Base-by-base conservation (phyloP, 2,888 invertebrate genomes). In the Ecdyonurus torrentis region DNA sequence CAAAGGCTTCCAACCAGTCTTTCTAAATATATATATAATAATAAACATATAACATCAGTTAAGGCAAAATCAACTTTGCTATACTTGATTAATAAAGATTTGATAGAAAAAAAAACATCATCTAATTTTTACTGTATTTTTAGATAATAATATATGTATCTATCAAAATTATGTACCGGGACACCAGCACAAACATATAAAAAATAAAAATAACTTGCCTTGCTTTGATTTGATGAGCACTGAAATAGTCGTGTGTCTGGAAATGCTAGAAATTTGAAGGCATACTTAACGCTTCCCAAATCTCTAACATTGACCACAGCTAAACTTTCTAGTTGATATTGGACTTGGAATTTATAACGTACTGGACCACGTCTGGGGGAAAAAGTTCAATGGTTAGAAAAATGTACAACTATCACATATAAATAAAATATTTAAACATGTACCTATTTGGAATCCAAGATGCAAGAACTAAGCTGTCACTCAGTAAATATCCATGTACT, bases 251-350 rank as follows among this genome's bases (percentile, higher is more conserved):
- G 84, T 0, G 93, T 89, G 68, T 94, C 93, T 23, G 96, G 95
- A 71, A 95, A 95, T 62, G 92, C 93, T 67, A 97, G 79, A 10
- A 97, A 83, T 76, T 97, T 97, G 71, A 97, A 94, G 2, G 93
- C 92, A 75, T 94, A 86, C 73, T 92, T 93, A 1, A 93, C 86
- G 66, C 86, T 89, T 61, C 91, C 92, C 66, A 91, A 80, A 77
- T 96, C 92, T 69, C 90, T 80, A 61, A 96, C 92, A 75, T 97
- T 97, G 0, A 97, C 94, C 24, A 96, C 89, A 23, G 95, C 96
- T 69, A 96, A 78, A 73, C 87, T 91, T 71, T 91, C 91, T 55
- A 93, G 79, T 69, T 91, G 89, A 73, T 91, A 92, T 71, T 87
- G 81, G 10, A 83, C 83, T 75, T 91, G 89, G 77, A 88, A 90